Evolutionary conservation across 1,140 invertebrate genomes (phyloP), one percentile per base, ranked within the genome.

Genomic region (Dreissena polymorpha): DNA sequence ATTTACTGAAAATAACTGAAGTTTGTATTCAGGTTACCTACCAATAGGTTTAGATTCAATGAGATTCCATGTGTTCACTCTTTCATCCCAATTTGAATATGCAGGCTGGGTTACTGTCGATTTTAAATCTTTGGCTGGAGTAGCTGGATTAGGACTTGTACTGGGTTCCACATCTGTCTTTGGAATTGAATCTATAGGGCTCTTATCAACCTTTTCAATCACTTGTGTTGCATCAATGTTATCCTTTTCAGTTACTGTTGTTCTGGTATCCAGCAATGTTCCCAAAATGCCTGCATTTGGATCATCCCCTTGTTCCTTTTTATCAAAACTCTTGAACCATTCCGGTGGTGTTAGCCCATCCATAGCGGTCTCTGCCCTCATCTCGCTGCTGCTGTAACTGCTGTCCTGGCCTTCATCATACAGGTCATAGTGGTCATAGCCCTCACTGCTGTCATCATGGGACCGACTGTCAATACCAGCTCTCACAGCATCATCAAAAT

Each of bases 141-240:
- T 89, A 16, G 88, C 86, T 16, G 89, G 89, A 71, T 91, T 91
- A 6, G 90, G 90, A 63, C 88, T 88, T 27, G 90, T 91, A 51
- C 86, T 85, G 1, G 78, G 79, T 63, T 84, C 84, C 13, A 87
- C 76, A 60, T 87, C 82, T 29, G 87, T 89, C 67, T 88, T 89
- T 57, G 83, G 77, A 51, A 85, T 76, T 23, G 60, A 55, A 51
- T 53, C 27, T 23, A 27, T 10, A 10, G 27, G 16, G 57, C 27
- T 39, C 39, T 39, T 39, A 39, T 39, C 39, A 39, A 39, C 39
- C 8, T 39, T 39, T 39, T 39, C 39, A 39, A 39, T 39, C 39
- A 39, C 50, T 14, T 53, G 74, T 69, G 60, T 53, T 23, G 51
- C 18, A 25, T 72, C 29, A 51, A 29, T 67, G 13, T 60, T 72